phyloP scores from a whole-genome alignment of 2,113 vertebrate genomes.

The Girardinichthys multiradiatus region DNA sequence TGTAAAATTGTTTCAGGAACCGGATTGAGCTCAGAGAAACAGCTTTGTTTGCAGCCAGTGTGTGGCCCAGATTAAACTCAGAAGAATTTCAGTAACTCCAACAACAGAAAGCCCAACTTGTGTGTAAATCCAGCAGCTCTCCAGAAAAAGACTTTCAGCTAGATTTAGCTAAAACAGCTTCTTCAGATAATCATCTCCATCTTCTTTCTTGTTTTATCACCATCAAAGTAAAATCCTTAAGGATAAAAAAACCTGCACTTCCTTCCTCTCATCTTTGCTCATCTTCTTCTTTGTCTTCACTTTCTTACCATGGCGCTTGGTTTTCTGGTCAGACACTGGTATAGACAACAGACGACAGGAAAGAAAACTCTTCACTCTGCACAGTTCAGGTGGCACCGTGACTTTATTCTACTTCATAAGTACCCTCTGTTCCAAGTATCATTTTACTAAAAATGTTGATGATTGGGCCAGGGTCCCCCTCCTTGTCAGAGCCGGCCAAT shows the following conservation, averaged over 20 bases:
- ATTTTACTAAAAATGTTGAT: constrained; percentile 57
- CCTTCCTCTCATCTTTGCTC: neutral
- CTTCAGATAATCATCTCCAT: constrained; percentile 27
- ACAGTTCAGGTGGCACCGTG: constrained; percentile 24
- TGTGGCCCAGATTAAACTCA: neutral
- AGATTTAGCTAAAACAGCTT: constrained; percentile 10
- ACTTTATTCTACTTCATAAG: constrained; percentile 53
- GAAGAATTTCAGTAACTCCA: constrained; percentile 4
- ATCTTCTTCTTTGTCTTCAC: neutral
- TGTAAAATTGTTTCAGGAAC: neutral
- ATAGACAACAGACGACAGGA: constrained; percentile 14
- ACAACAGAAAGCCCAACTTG: neutral
- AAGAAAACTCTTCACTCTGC: constrained; percentile 17
- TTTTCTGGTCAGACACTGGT: constrained; percentile 42
- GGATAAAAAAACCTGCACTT: constrained; percentile 3
- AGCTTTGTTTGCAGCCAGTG: too few species aligned
- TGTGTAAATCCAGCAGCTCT: constrained; percentile 16
- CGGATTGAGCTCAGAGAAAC: neutral
- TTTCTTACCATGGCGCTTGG: constrained; percentile 71
- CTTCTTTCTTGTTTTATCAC: constrained; percentile 26
- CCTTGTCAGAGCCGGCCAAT: constrained; percentile 68
- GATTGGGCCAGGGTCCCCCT: constrained; percentile 69
- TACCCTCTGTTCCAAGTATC: constrained; percentile 53
- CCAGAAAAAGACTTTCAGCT: constrained; percentile 5
- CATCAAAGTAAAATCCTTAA: constrained; percentile 29